Evolutionary conservation across 2,888 invertebrate species (phyloP), one percentile per base, ranked within the genome.

Genomic region (Polia nebulosa): DNA sequence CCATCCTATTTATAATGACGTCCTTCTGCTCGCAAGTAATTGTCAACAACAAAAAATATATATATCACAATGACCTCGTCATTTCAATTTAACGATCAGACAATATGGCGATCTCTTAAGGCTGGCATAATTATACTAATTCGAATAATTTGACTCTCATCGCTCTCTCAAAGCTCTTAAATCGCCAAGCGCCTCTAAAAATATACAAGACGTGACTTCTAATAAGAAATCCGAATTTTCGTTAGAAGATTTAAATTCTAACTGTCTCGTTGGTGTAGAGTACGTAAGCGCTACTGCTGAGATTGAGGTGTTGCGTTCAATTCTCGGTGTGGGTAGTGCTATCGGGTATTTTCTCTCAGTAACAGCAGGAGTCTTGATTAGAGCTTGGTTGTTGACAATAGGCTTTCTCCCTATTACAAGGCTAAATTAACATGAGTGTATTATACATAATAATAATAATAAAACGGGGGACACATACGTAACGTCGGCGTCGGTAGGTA

Each of bases 101-200:
- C 45, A 72, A 56, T 51, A 55, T 45, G 29, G 32, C 45, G 39
- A 32, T 22, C 22, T 57, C 15, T 44, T 11, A 39, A 47, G 13
- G 1, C n/a, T 25, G 32, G 13, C 49, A 64, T 44, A 52, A 63
- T 77, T 56, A 59, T 32, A 47, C 41, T 47, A 47, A 74, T 69
- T 68, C 36, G 5, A 47, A 68, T 45, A 70, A 76, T 71, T 74
- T 71, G 47, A 55, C 17, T 36, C 41, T 61, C 34, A 57, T 25
- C 41, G 25, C 17, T 57, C 7, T 51, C 25, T 11, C 15, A 29
- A 66, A 27, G 13, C 29, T 44, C n/a, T 49, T 27, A 55, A 51
- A 51, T 53, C 36, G 2, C 15, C 0, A 8, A 69, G 52, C 55
- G 22, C 58, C 9, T 60, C 49, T 34, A 25, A 47, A 36, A 47